These are phyloP conservation scores for Novumbra hubbsi DNA, from an alignment of 2,797 vertebrate genomes.

Conservation along the genomic window DNA sequence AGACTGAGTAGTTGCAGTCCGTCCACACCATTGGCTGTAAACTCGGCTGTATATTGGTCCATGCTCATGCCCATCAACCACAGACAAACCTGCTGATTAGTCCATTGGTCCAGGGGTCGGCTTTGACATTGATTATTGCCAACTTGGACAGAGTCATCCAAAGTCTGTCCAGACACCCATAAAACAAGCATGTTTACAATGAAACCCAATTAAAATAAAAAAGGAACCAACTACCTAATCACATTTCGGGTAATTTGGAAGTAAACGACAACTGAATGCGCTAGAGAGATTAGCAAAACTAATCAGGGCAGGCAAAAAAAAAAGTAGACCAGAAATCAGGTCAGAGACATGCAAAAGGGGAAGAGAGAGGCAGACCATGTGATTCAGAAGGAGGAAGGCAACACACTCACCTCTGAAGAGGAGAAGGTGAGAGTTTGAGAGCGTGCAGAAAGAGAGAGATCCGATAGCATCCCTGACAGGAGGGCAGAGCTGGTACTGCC, in stretches of 20 bases:
- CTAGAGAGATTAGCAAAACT: not conserved
- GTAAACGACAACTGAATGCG: not conserved
- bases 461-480: conserved; percentile 78
- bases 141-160: conserved; percentile 72
- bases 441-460: conserved; percentile 82
- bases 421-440: conserved; percentile 87
- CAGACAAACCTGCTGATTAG: conserved; percentile 83
- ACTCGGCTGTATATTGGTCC: conserved; percentile 80
- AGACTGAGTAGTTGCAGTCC: conserved; percentile 80
- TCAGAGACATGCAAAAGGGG: not conserved
- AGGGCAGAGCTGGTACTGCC: conserved; percentile 81
- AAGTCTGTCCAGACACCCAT: conserved; percentile 59
- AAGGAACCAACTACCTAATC: not conserved
- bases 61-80: conserved; percentile 84
- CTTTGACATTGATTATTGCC: conserved; percentile 84
- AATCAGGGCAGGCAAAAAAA: conserved; percentile 36
- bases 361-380: conserved; percentile 17
- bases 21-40: conserved; percentile 77
- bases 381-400: conserved; percentile 14
- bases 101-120: conserved; percentile 81
- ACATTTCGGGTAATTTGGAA: not conserved
- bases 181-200: not conserved
- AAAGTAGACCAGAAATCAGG: not conserved
- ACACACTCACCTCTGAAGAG: conserved; percentile 86
- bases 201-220: not conserved